Base-by-base conservation (phyloP, 2,113 vertebrate species). In the Orientallactaga bullata region DNA sequence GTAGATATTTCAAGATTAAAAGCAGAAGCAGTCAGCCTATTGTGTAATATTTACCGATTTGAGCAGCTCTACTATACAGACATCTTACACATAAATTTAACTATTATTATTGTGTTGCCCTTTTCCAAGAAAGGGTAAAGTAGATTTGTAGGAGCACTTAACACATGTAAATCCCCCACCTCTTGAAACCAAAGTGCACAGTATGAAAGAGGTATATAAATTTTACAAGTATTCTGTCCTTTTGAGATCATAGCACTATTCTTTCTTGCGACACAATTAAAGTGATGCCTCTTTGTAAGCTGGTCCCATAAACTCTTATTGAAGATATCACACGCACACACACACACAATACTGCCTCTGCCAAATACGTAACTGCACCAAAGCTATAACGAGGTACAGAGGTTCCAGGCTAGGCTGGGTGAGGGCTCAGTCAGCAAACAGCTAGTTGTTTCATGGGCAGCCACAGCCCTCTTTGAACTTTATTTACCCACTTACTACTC, bases 111-210 rank as follows among this genome's bases (percentile, higher is more conserved):
- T 97, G 97, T 92, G 96, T 96, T 98, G 98, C 97, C 98, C 98
- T 98, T 98, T 98, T 98, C 98, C 95, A 66, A 90, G 96, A 98
- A 98, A 98, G 98, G 98, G 97, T 98, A 98, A 94, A 96, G 97
- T 97, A 98, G 98, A 98, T 98, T 98, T 98, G 98, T 98, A 98
- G 98, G 95, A 98, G 97, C 94, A 96, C 95, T 98, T 98, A 97
- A 92, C 97, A 96, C 98, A 93, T 97, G 98, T 93, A 97, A 98
- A 98, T 98, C 96, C 97, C 93, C 97, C 91, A 93, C 96, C 97
- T 97, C 97, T 95, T 97, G 87, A 97, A 98, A 97, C 89, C 93
- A 90, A 97, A 97, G 96, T 71, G 0, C 94, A 39, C 88, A 32
- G 91, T 93, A 95, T 93, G 95, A 96, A 98, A 98, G 96, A 97